Percentiles rank a stretch among this genome's conserved stretches.
These are phyloP conservation scores for Thaumetopoea pityocampa DNA, from an alignment of 1,140 invertebrate species.

Conservation along the genomic window DNA sequence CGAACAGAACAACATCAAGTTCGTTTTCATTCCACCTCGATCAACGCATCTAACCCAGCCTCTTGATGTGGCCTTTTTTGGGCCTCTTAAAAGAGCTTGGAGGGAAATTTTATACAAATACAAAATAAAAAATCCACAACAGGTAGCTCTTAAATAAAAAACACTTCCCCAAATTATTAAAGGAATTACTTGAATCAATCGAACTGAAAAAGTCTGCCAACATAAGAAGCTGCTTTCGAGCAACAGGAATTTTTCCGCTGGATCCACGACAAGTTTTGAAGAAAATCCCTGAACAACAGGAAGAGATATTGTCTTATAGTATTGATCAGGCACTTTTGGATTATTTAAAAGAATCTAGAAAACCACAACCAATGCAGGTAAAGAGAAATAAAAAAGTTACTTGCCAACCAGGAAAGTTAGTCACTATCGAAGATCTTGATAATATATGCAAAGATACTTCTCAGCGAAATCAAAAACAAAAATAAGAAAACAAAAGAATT, in stretches of 20 bases:
- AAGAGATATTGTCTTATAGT: too few relatives aligned
- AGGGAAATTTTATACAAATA: conserved; percentile 7
- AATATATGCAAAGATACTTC: too few relatives aligned
- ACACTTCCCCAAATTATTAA: conserved; percentile 4
- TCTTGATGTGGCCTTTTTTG: conserved; percentile 23
- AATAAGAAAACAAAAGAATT: too few relatives aligned
- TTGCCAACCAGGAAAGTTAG: too few relatives aligned
- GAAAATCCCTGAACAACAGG: not conserved
- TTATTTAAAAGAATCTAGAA: too few relatives aligned
- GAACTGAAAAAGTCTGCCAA: not conserved
- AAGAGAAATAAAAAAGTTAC: too few relatives aligned
- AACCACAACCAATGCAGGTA: too few relatives aligned
- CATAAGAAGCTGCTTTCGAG: conserved; percentile 1
- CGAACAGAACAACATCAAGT: conserved; percentile 39
- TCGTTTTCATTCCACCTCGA: conserved; percentile 52
- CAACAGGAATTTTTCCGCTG: not conserved
- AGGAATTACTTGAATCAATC: not conserved
- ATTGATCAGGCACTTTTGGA: too few relatives aligned
- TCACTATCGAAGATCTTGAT: too few relatives aligned
- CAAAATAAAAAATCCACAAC: conserved; percentile 5
- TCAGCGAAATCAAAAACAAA: too few relatives aligned
- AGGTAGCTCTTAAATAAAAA: conserved; percentile 6
- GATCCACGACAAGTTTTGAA: not conserved
- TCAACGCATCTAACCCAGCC: conserved; percentile 52
- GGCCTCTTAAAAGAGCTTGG: conserved; percentile 5